Base-by-base conservation (phyloP, 2,888 invertebrate genomes). In the Ecliptopera silaceata region DNA sequence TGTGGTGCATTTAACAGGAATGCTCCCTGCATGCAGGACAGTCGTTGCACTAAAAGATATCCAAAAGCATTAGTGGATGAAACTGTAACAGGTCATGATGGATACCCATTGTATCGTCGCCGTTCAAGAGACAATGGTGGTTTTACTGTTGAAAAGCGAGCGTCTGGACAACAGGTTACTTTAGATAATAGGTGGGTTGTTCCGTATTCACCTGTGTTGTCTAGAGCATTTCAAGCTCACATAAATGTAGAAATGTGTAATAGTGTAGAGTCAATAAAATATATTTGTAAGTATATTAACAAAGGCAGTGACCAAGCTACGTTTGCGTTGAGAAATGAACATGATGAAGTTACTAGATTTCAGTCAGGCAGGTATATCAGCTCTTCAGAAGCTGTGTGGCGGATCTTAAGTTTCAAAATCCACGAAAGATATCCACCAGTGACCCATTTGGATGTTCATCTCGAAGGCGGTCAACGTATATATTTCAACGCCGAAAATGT, bases 41-140 rank as follows among this genome's bases (percentile, higher is more conserved):
- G 62, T 0, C 59, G 57, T 45, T 71, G 67, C 29, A 57, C 63
- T 0, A 71, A 71, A 66, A 68, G 66, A 32, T 72, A 59, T 63
- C 71, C 72, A 4, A 1, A 5, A 1, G 0, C 17, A 11, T 20
- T 41, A 12, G 1, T n/a, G 6, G 49, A 50, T 18, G 4, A 44
- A 4, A 52, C 72, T n/a, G 71, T 69, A 26, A 32, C 48, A 13
- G 63, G 63, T 18, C 63, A 59, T 18, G 67, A 71, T 13, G 73
- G 75, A 1, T 78, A 77, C 57, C 73, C 74, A 0, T 2, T 61
- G 49, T 74, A 74, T 46, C 50, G 71, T 4, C 48, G 69, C 2
- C 57, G 71, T 61, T 29, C 70, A 39, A 65, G 66, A 46, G 69
- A 18, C 46, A 61, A 72, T 22, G 65, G 63, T 4, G 70, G 71